Conservation (phyloP, 2,888 invertebrate genomes). For the Tetheella fluctuosa region DNA sequence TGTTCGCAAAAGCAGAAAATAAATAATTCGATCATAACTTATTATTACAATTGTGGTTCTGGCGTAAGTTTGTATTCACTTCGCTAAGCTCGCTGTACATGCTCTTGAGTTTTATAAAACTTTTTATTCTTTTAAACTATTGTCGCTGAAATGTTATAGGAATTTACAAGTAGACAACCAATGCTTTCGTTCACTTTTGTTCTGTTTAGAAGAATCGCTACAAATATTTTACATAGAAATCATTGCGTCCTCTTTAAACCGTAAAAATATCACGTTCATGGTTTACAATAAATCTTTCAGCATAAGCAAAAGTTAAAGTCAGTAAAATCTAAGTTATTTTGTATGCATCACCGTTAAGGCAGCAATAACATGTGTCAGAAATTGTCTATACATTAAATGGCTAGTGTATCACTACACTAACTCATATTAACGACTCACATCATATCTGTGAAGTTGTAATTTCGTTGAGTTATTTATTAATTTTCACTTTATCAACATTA, state of each 20-base stretch:
- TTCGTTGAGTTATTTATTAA: constrained; percentile 53
- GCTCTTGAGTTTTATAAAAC: no score
- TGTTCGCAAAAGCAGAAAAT: neutral
- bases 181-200: neutral
- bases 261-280: neutral
- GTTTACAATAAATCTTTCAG: neutral
- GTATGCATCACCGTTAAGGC: neutral
- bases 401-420: constrained; percentile 24
- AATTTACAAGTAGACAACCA: neutral
- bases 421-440: constrained; percentile 32
- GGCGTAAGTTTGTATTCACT: neutral
- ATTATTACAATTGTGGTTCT: neutral
- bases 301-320: neutral
- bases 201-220: no score
- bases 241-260: neutral
- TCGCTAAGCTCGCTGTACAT: neutral
- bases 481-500: constrained; percentile 57
- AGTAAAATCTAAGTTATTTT: neutral
- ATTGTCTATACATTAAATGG: neutral
- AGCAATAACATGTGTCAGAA: constrained; percentile 4
- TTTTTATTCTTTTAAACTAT: neutral
- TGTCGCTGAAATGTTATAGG: neutral
- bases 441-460: constrained; percentile 34
- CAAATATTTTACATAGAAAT: no score
- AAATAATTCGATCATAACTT: neutral